Evolutionary conservation across 2,888 invertebrate species (phyloP), one percentile per base, ranked within the genome.

Genomic region (Drosophila stalkeri): DNA sequence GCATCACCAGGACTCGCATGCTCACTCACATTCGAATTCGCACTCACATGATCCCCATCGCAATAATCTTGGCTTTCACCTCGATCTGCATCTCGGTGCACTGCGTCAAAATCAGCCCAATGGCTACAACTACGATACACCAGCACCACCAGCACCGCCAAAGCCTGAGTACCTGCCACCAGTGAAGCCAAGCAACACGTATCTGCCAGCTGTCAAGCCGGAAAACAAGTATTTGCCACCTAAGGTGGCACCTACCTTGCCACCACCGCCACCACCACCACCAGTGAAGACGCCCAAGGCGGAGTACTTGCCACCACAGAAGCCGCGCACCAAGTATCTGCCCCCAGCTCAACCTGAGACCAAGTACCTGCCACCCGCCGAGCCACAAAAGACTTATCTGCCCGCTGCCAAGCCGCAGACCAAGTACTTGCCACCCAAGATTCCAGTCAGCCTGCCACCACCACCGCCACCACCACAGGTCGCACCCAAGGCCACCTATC

Each of bases 261-360:
- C 90, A 3, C 86, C 90, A 33, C 89, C 85, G 23, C 90, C 80
- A 43, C 82, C 90, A 57, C 89, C 89, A 3, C 90, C 89, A 1
- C 73, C 89, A n/a, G 57, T 33, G 2, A 60, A 59, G 51, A 60
- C 72, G 2, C 59, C 82, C 33, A 73, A 72, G 46, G 14, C 80
- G 0, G 63, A 72, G 41, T 75, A 89, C 11, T 43, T 90, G 73
- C 86, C 85, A 16, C 81, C 85, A 44, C 78, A 81, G 55, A 81
- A 72, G 33, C 74, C 78, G 47, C 75, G 66, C 57, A 62, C 63
- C 78, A 64, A 73, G 43, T 80, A 79, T 20, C 33, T 68, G 60
- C 68, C 69, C 3, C 62, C 68, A 3, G 59, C 72, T 37, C 54
- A 72, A 31, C 60, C 71, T 1, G 63, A 72, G 43, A 23, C 20